phyloP scores from a whole-genome alignment of 1,140 invertebrate species.

The Nephotettix cincticeps region DNA sequence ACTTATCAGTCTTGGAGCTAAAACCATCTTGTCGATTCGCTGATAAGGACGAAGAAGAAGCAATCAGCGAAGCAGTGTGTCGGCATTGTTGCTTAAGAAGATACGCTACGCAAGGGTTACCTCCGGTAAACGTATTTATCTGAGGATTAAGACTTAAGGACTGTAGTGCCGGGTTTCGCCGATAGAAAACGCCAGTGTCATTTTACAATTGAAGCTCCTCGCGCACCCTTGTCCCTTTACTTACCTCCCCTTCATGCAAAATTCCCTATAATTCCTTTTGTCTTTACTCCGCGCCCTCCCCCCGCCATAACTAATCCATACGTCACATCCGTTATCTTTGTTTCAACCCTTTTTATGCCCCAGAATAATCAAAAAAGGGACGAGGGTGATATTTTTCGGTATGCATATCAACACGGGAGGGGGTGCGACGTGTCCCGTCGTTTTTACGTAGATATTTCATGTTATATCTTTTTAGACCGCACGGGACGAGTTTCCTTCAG shows the following conservation, averaged over 20 bases:
- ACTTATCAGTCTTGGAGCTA: no score
- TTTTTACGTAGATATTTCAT: conserved; percentile 31
- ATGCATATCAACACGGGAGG: conserved; percentile 36
- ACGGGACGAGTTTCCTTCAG: conserved; percentile 37
- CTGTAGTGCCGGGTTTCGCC: neutral
- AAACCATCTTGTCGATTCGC: no score
- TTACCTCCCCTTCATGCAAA: conserved; percentile 34
- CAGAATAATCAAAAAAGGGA: conserved; percentile 42
- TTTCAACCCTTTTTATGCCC: conserved; percentile 43
- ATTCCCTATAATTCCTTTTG: conserved; percentile 43
- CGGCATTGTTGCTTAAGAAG: no score
- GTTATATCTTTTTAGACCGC: conserved; percentile 34
- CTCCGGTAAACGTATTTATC: neutral
- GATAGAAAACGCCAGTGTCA: conserved; percentile 14
- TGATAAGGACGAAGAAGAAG: no score
- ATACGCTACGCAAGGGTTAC: no score
- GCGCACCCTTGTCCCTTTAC: conserved; percentile 26
- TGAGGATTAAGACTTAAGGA: neutral
- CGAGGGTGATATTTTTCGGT: conserved; percentile 40
- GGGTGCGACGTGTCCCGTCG: conserved; percentile 21
- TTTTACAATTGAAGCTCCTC: conserved; percentile 25
- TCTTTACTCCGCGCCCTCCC: conserved; percentile 32
- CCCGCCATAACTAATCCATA: conserved; percentile 36
- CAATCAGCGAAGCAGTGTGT: no score
- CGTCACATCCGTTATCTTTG: conserved; percentile 43